Evolutionary conservation across 1,140 invertebrate genomes (phyloP).

Genomic region (Physella acuta): DNA sequence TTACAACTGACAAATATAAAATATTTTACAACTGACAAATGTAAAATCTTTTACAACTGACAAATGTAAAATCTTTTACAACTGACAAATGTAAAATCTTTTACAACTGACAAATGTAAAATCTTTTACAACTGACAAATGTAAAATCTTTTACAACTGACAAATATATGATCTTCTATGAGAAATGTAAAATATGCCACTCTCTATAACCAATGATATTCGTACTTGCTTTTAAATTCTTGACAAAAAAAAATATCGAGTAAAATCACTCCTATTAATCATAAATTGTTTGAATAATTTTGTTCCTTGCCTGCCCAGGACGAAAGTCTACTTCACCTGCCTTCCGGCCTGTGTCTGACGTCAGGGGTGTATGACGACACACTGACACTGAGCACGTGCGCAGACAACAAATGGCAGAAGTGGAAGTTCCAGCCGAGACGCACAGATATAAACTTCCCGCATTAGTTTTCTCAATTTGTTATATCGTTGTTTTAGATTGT

Average conservation of each 20-base stretch:
- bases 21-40: no score
- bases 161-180: neutral
- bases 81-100: no score
- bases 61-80: no score
- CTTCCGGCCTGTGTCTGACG: slow-evolving; percentile 6
- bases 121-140: neutral
- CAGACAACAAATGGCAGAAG: slow-evolving; percentile 16
- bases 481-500: no score
- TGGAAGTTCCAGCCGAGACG: slow-evolving; percentile 12
- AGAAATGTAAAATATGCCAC: neutral
- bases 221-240: neutral
- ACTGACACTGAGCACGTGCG: slow-evolving; percentile 14
- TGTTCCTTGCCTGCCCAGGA: slow-evolving; percentile 16
- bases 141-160: neutral
- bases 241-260: neutral
- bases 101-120: no score
- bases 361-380: neutral
- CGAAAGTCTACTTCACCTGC: slow-evolving; percentile 16
- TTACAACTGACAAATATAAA: no score
- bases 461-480: no score
- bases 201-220: neutral
- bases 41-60: no score
- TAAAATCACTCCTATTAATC: neutral
- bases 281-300: neutral
- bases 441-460: slow-evolving; percentile 21